phyloP scores from a whole-genome alignment of 2,797 vertebrate species.

The Halcyon smyrnensis region DNA sequence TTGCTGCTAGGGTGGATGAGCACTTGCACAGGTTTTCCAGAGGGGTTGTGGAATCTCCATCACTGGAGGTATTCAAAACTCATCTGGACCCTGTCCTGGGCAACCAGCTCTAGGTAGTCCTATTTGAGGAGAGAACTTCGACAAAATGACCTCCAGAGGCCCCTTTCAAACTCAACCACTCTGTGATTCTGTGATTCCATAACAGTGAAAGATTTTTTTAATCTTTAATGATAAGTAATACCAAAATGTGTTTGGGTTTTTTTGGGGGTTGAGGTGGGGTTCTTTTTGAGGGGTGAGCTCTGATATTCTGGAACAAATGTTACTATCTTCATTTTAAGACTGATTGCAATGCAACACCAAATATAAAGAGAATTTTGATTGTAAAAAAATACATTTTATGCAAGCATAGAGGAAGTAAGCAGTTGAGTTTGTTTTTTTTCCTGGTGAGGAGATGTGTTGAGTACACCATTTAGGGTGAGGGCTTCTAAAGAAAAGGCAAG shows the following conservation, averaged over 20 bases:
- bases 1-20: no score
- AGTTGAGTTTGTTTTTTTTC: neutral
- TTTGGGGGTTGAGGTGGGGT: rapidly evolving
- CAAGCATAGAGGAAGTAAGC: neutral
- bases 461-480: neutral
- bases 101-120: no score
- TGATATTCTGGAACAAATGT: neutral
- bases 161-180: no score
- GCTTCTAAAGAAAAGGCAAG: neutral
- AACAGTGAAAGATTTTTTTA: neutral
- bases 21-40: no score
- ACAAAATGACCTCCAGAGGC: no score
- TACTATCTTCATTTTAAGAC: neutral
- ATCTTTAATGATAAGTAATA: neutral
- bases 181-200: no score
- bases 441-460: neutral
- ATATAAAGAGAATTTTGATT: neutral
- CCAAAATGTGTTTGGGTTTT: neutral
- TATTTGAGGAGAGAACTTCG: no score
- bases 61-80: no score
- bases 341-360: rapidly evolving
- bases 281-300: neutral
- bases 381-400: neutral
- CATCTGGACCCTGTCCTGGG: no score
- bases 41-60: no score